Conservation (phyloP, 2,888 invertebrate genomes). For the Nesidiocoris tenuis region DNA sequence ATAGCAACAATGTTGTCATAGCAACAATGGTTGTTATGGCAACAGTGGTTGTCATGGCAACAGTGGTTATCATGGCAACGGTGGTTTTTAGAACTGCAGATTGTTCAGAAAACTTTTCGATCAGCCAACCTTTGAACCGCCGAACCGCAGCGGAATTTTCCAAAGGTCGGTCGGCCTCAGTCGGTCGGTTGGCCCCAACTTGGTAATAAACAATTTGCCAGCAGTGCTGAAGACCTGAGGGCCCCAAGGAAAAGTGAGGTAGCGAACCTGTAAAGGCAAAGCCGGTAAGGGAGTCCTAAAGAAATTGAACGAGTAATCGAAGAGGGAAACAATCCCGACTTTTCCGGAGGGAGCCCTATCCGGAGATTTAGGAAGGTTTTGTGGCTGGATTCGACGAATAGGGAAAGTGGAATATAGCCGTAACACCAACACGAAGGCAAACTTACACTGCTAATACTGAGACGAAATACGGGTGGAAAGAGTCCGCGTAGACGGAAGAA, state of each 20-base stretch:
- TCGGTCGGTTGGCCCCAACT: neutral
- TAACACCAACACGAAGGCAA: neutral
- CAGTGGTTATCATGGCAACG: too few species aligned
- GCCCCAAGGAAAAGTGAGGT: neutral
- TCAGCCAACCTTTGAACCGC: too few species aligned
- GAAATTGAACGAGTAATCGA: conserved; percentile 37
- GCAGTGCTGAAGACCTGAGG: neutral
- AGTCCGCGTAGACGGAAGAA: too few species aligned
- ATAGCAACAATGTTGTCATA: too few species aligned
- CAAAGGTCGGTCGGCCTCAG: conserved; percentile 1
- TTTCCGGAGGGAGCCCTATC: conserved; percentile 17
- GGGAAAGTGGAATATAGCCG: conserved; percentile 1
- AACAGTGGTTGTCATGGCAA: too few species aligned
- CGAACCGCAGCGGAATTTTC: conserved; percentile 5
- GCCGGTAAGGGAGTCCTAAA: conserved; percentile 27
- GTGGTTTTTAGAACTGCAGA: too few species aligned
- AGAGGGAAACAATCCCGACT: conserved; percentile 34
- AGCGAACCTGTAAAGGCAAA: neutral
- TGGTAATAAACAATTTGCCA: conserved; percentile 23
- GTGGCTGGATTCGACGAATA: neutral
- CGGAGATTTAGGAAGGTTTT: conserved; percentile 18
- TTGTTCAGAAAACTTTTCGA: too few species aligned
- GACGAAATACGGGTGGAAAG: too few species aligned
- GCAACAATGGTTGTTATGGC: too few species aligned
- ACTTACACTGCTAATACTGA: too few species aligned